A percentile compares a stretch with the other conserved stretches of the same genome.
Conservation (phyloP, 2,797 vertebrate species). For the Scolopax bukidnonensis region DNA sequence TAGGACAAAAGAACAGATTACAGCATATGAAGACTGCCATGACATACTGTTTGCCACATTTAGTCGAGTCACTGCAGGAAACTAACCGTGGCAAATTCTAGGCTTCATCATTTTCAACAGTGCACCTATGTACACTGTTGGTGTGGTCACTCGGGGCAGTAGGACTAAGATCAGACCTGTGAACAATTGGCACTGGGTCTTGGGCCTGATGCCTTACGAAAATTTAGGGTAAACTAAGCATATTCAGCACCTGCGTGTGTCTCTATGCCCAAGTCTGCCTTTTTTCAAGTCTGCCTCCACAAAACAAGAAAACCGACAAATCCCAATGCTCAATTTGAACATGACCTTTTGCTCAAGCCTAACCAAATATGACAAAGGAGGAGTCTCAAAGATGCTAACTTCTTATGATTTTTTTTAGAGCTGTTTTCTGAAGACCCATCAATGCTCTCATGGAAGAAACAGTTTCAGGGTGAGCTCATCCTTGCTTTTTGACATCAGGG, state of each 20-base stretch:
- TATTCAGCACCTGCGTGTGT: neutral
- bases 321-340: neutral
- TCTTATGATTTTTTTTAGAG: neutral
- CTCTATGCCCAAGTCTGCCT: neutral
- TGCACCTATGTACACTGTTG: neutral
- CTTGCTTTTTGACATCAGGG: neutral
- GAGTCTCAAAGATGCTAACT: neutral
- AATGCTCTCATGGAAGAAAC: neutral
- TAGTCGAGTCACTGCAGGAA: neutral
- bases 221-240: neutral
- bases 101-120: neutral
- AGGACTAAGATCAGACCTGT: neutral
- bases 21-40: neutral
- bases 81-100: neutral
- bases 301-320: neutral
- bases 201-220: neutral
- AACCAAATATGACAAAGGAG: neutral
- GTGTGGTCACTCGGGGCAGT: accelerated
- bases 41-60: neutral
- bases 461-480: neutral
- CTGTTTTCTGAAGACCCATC: neutral
- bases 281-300: neutral
- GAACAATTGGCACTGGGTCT: neutral
- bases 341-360: neutral
- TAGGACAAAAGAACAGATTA: neutral